Conservation (phyloP, 2,113 vertebrate species). For the Prochilodus magdalenae region DNA sequence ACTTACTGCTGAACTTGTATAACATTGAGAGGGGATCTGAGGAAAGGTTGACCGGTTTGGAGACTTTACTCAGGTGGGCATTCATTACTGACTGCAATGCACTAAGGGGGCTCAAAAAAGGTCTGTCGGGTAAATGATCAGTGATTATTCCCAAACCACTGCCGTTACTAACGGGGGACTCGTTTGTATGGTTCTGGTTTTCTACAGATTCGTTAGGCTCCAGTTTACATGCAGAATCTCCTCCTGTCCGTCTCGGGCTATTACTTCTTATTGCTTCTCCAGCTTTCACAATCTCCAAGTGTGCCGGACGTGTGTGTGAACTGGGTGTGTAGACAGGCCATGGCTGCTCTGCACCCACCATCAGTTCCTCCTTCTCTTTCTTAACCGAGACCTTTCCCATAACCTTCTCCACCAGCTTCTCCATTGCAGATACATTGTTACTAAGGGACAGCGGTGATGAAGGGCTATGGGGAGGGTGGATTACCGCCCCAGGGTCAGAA, state of each 20-base stretch:
- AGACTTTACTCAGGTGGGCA: constrained; percentile 92
- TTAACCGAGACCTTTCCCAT: constrained; percentile 88
- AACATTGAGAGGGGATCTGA: constrained; percentile 92
- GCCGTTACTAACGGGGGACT: constrained; percentile 84
- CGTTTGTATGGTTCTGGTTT: constrained; percentile 73
- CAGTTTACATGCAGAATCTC: constrained; percentile 84
- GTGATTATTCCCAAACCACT: constrained; percentile 90
- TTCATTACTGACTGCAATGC: constrained; percentile 98
- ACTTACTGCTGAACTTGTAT: constrained; percentile 94
- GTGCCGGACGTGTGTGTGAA: constrained; percentile 76
- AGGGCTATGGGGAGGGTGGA: constrained; percentile 86
- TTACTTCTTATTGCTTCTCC: constrained; percentile 81
- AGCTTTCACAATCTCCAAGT: constrained; percentile 75
- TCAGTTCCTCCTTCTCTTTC: constrained; percentile 81
- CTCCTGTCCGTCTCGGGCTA: constrained; percentile 74
- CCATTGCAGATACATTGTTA: constrained; percentile 96
- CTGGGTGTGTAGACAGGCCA: constrained; percentile 81
- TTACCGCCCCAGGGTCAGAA: constrained; percentile 84
- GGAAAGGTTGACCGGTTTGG: constrained; percentile 87
- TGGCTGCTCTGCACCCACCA: constrained; percentile 76
- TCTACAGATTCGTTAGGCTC: constrained; percentile 86
- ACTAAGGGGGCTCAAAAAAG: constrained; percentile 92
- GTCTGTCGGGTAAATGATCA: constrained; percentile 90
- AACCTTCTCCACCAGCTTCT: constrained; percentile 95
- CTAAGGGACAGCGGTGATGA: constrained; percentile 88